Conservation (phyloP, 2,113 vertebrate species). For the Mungos mungo region DNA sequence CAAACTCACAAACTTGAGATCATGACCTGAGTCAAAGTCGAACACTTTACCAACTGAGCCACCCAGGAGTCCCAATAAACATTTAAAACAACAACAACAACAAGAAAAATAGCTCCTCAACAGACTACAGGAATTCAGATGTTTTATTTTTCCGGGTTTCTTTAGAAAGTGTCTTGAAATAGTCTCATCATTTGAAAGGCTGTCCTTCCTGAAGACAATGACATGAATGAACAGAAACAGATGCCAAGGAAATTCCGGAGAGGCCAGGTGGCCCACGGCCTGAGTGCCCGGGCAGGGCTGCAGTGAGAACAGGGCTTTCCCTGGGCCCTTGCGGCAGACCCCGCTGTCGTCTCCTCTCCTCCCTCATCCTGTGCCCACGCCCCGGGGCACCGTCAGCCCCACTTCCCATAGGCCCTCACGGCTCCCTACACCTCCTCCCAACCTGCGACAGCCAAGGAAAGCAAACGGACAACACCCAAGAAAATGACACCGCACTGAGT, state of each 20-base stretch:
- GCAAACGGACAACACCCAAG: background rate
- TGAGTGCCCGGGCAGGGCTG: background rate
- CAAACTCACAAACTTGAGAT: too few relatives aligned
- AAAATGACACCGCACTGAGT: background rate
- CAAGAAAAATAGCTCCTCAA: background rate
- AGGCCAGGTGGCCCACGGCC: background rate
- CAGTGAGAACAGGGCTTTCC: background rate
- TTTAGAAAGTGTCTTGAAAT: background rate
- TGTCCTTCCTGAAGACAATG: background rate
- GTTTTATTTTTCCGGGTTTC: background rate
- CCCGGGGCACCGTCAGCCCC: background rate
- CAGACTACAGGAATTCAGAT: background rate
- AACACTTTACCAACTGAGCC: too few relatives aligned
- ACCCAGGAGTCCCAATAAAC: too few relatives aligned
- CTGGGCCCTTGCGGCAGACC: background rate
- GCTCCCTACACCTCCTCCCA: background rate
- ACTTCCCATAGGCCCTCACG: background rate
- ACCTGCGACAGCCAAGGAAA: background rate
- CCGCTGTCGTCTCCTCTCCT: background rate
- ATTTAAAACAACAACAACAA: too few relatives aligned
- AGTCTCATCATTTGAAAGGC: background rate
- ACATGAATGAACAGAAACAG: background rate
- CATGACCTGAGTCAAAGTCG: too few relatives aligned
- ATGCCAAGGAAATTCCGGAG: background rate
- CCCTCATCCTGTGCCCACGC: background rate